A percentile compares a stretch with the other conserved stretches of the same genome.
These are phyloP conservation scores for Lepidurus arcticus DNA, from an alignment of 1,140 invertebrate species.

Conservation along the genomic window DNA sequence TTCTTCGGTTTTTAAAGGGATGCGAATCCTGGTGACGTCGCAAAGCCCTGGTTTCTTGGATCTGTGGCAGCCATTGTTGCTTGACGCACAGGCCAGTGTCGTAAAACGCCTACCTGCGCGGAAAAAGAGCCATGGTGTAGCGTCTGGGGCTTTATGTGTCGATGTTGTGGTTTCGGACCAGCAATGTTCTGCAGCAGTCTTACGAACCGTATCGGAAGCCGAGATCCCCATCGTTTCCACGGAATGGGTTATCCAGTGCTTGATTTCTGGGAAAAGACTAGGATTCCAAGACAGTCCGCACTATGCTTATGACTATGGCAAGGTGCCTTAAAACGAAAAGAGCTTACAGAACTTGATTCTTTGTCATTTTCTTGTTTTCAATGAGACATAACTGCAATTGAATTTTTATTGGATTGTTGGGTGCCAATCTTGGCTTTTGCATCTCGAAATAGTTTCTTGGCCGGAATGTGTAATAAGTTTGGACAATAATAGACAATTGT, in stretches of 20 bases:
- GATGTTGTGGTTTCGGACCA: conserved; percentile 29
- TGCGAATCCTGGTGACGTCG: background rate
- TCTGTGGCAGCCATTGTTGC: conserved; percentile 31
- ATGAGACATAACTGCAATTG: too few relatives aligned
- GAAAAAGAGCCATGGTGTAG: background rate
- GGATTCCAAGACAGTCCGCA: background rate
- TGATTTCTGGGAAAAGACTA: conserved; percentile 29
- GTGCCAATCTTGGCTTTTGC: too few relatives aligned
- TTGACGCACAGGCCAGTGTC: conserved; percentile 27
- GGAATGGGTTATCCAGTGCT: conserved; percentile 31
- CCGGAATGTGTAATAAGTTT: too few relatives aligned
- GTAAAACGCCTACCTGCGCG: conserved; percentile 25
- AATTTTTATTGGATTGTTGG: too few relatives aligned
- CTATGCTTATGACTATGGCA: background rate
- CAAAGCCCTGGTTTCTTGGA: background rate
- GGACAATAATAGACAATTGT: too few relatives aligned
- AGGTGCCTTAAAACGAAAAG: background rate
- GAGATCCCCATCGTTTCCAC: conserved; percentile 30
- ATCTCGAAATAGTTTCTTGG: too few relatives aligned
- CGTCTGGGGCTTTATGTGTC: conserved; percentile 7
- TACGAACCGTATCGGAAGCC: background rate
- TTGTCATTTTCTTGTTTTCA: too few relatives aligned
- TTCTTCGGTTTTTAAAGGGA: conserved; percentile 8
- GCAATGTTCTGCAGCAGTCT: conserved; percentile 16
- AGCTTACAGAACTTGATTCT: too few relatives aligned